These are phyloP conservation scores for Cirrhinus molitorella DNA, from an alignment of 2,797 vertebrate species.

Conservation along the genomic window DNA sequence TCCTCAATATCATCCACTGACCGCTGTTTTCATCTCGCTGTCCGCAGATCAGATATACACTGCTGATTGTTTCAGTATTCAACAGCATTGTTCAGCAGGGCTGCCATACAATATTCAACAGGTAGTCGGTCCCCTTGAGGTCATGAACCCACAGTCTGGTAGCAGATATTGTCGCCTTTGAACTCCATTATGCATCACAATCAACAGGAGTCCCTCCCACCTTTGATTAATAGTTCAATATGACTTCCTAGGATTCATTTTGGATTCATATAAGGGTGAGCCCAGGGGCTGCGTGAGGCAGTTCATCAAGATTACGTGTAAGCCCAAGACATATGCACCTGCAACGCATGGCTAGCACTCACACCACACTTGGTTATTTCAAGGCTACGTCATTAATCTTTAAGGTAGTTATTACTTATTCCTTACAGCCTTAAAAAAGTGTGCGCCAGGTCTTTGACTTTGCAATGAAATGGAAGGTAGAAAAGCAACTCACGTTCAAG, in stretches of 20 bases:
- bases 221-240: constrained; percentile 49
- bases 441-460: neutral
- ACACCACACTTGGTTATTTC: constrained; percentile 30
- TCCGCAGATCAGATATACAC: constrained; percentile 8
- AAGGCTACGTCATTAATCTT: constrained; percentile 58
- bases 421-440: neutral
- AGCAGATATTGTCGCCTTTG: constrained; percentile 19
- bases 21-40: neutral
- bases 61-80: constrained; percentile 16
- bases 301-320: constrained; percentile 50
- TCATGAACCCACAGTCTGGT: neutral
- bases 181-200: constrained; percentile 18
- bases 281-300: constrained; percentile 26
- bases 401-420: constrained; percentile 33
- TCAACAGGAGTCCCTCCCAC: constrained; percentile 6
- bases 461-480: neutral
- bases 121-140: neutral
- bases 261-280: constrained; percentile 44
- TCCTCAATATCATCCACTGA: neutral
- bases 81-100: constrained; percentile 3
- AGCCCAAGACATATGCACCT: constrained; percentile 48
- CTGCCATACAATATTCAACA: constrained; percentile 34
- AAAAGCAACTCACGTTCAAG: neutral
- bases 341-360: constrained; percentile 36
- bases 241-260: constrained; percentile 43